Evolutionary conservation across 1,140 invertebrate genomes (phyloP).

Genomic region (Marisa cornuarietis): DNA sequence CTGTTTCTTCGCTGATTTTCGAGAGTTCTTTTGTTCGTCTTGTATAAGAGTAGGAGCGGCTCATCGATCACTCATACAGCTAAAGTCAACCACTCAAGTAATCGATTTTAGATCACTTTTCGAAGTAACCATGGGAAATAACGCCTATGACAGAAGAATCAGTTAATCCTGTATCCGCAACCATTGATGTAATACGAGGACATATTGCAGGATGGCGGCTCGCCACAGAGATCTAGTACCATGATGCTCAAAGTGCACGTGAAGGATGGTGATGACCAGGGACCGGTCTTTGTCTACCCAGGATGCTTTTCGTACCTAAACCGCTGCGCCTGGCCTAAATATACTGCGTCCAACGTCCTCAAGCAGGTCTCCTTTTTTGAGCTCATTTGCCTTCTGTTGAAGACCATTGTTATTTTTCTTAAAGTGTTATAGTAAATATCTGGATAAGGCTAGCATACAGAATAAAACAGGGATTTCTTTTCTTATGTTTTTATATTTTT

Average conservation of each 20-base stretch:
- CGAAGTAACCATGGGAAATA: neutral
- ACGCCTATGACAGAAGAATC: neutral
- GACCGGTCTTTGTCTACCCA: constrained; percentile 23
- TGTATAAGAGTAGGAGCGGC: too few species aligned
- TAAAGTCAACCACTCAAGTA: neutral
- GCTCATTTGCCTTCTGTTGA: neutral
- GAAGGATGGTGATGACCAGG: constrained; percentile 31
- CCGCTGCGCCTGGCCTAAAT: constrained; percentile 31
- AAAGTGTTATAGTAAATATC: neutral
- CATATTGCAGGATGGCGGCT: constrained; percentile 13
- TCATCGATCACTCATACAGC: too few species aligned
- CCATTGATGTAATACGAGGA: too few species aligned
- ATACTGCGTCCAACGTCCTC: constrained; percentile 12
- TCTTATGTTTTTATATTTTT: neutral
- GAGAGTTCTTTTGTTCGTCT: too few species aligned
- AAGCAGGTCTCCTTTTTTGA: constrained; percentile 12
- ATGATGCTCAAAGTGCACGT: constrained; percentile 2
- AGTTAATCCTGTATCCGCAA: too few species aligned
- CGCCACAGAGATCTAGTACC: neutral
- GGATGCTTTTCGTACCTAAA: constrained; percentile 26
- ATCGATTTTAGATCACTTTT: neutral
- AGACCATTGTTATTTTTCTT: neutral
- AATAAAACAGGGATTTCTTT: neutral
- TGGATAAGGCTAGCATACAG: neutral
- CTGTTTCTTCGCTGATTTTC: too few species aligned